phyloP scores from a whole-genome alignment of 2,888 invertebrate species.

The Magallana nippona region DNA sequence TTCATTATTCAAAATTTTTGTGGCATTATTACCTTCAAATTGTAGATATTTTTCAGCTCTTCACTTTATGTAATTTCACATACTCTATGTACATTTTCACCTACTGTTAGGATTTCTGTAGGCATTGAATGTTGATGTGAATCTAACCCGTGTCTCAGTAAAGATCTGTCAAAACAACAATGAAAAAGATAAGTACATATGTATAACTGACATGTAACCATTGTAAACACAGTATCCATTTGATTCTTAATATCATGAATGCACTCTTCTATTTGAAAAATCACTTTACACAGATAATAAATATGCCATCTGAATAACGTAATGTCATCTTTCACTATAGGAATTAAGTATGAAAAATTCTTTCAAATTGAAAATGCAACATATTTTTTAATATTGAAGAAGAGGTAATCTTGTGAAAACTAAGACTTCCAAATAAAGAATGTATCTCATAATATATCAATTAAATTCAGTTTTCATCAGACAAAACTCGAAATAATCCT shows the following conservation, averaged over 20 bases:
- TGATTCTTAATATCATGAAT: not conserved
- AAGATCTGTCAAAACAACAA: not conserved
- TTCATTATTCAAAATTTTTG: not conserved
- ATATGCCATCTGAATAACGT: not conserved
- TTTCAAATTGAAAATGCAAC: no score
- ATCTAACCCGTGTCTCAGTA: not conserved
- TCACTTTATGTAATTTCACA: not conserved
- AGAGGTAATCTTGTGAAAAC: no score
- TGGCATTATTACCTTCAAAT: not conserved
- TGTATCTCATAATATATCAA: not conserved
- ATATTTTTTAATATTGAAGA: no score
- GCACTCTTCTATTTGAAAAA: not conserved
- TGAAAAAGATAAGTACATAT: not conserved
- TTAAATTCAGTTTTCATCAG: not conserved
- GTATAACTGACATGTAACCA: not conserved
- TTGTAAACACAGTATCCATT: not conserved
- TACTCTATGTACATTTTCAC: no score
- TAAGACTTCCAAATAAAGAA: no score
- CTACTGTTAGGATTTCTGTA: not conserved
- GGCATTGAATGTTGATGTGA: not conserved
- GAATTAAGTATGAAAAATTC: no score
- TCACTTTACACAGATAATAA: not conserved
- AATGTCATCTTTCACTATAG: not conserved
- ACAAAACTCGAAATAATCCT: not conserved
- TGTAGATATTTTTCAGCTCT: slow-evolving; percentile 11